Evolutionary conservation across 2,888 invertebrate genomes (phyloP).

Genomic region (Vesta saturnalis): DNA sequence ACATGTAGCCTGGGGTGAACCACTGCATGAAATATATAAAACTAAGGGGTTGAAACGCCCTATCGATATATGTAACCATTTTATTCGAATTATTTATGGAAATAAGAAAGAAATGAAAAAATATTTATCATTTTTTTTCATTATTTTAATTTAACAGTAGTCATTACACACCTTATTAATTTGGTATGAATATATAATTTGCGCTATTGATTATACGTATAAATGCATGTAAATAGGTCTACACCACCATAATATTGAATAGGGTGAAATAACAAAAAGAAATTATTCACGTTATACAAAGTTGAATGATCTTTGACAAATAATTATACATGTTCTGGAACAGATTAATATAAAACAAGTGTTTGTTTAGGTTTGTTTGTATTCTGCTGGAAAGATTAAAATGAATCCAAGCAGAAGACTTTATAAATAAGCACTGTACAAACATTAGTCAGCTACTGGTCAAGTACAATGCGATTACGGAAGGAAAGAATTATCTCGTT

Average conservation of each 20-base stretch:
- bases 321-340: slow-evolving; percentile 54
- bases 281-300: slow-evolving; percentile 48
- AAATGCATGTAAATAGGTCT: not conserved
- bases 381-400: slow-evolving; percentile 61
- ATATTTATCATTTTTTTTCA: not conserved
- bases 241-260: slow-evolving; percentile 26
- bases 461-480: slow-evolving; percentile 56
- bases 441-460: slow-evolving; percentile 52
- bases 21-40: slow-evolving; percentile 58
- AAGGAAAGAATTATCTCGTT: slow-evolving; percentile 51
- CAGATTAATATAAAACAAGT: slow-evolving; percentile 58
- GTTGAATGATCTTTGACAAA: slow-evolving; percentile 57
- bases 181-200: too few species aligned
- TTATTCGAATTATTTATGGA: not conserved
- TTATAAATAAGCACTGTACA: slow-evolving; percentile 54
- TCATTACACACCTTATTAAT: too few species aligned
- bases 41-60: slow-evolving; percentile 54
- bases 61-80: slow-evolving; percentile 50
- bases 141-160: too few species aligned
- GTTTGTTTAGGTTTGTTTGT: slow-evolving; percentile 61
- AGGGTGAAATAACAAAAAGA: slow-evolving; percentile 50
- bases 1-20: slow-evolving; percentile 52
- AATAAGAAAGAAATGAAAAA: not conserved
- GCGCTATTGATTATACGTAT: not conserved
- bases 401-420: slow-evolving; percentile 61